Evolutionary conservation across 1,140 invertebrate species (phyloP).

Genomic region (Zophobas atratus): DNA sequence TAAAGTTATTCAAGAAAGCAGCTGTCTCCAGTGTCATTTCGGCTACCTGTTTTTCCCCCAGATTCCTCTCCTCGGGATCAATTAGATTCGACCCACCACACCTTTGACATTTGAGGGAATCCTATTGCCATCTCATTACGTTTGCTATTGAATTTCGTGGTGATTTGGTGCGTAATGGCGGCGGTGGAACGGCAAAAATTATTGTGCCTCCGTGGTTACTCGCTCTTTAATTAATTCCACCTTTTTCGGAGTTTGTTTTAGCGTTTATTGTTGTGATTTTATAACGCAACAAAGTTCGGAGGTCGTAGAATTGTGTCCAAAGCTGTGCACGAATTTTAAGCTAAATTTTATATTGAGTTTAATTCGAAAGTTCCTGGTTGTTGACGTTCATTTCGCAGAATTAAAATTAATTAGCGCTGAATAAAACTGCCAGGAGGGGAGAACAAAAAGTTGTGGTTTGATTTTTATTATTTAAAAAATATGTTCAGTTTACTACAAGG

Average conservation of each 20-base stretch:
- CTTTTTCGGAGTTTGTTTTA: slow-evolving; percentile 9
- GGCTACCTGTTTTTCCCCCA: slow-evolving; percentile 35
- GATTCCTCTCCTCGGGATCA: slow-evolving; percentile 22
- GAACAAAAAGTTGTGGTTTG: background rate
- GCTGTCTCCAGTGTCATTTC: slow-evolving; percentile 13
- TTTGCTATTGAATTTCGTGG: slow-evolving; percentile 32
- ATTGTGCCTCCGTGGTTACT: background rate
- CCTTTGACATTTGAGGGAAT: slow-evolving; percentile 39
- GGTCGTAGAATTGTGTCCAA: background rate
- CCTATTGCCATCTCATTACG: slow-evolving; percentile 34
- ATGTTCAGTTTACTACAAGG: too few relatives aligned
- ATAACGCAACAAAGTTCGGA: background rate
- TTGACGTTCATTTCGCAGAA: background rate
- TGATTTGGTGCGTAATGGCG: background rate
- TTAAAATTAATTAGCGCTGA: slow-evolving; percentile 8
- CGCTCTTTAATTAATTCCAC: slow-evolving; percentile 2
- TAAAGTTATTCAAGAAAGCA: slow-evolving; percentile 10
- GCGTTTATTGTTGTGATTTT: slow-evolving; percentile 7
- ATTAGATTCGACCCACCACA: slow-evolving; percentile 41
- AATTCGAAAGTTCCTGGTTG: background rate
- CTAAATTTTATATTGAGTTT: slow-evolving; percentile 5
- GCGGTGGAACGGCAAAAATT: slow-evolving; percentile 13
- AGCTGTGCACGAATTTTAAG: background rate
- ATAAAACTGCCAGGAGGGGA: background rate
- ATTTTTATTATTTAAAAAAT: background rate